phyloP scores from a whole-genome alignment of 2,888 invertebrate species.

The Drosophila fungiperda region DNA sequence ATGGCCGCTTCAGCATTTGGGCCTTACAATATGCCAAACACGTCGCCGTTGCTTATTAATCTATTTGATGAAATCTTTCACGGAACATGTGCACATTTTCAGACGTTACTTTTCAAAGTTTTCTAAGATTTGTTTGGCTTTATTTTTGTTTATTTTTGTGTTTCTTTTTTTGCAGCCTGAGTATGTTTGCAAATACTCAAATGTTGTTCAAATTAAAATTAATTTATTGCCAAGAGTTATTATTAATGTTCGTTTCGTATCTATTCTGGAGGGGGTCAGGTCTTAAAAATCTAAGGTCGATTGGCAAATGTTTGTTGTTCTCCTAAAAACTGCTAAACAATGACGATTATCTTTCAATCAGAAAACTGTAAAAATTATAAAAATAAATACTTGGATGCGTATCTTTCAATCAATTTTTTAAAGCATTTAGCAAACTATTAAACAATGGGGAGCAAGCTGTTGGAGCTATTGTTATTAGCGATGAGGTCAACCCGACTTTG shows the following conservation, averaged over 20 bases:
- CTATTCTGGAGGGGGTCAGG: slow-evolving; percentile 15
- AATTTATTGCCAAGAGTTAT: slow-evolving; percentile 59
- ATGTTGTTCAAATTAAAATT: slow-evolving; percentile 52
- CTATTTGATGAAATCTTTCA: slow-evolving; percentile 72
- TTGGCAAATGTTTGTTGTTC: slow-evolving; percentile 15
- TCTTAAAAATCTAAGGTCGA: slow-evolving; percentile 44
- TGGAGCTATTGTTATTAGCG: slow-evolving; percentile 18
- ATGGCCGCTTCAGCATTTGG: slow-evolving; percentile 26
- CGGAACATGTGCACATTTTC: slow-evolving; percentile 59
- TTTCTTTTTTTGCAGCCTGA: slow-evolving; percentile 28
- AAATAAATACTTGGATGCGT: slow-evolving; percentile 39
- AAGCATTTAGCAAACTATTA: slow-evolving; percentile 22
- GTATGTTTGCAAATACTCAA: slow-evolving; percentile 47
- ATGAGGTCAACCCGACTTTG: slow-evolving; percentile 50
- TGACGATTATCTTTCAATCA: slow-evolving; percentile 62
- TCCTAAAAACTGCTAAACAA: slow-evolving; percentile 47
- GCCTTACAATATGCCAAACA: slow-evolving; percentile 64
- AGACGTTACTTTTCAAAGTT: slow-evolving; percentile 51
- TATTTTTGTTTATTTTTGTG: slow-evolving; percentile 28
- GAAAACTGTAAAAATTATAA: slow-evolving; percentile 37
- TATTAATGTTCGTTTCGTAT: slow-evolving; percentile 54
- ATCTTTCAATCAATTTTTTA: slow-evolving; percentile 64
- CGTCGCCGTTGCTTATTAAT: slow-evolving; percentile 76
- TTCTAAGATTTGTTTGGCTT: slow-evolving; percentile 32
- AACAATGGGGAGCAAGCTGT: slow-evolving; percentile 35